These are phyloP conservation scores for Lasioglossum villosulum DNA, from an alignment of 2,888 invertebrate genomes.

Conservation along the genomic window DNA sequence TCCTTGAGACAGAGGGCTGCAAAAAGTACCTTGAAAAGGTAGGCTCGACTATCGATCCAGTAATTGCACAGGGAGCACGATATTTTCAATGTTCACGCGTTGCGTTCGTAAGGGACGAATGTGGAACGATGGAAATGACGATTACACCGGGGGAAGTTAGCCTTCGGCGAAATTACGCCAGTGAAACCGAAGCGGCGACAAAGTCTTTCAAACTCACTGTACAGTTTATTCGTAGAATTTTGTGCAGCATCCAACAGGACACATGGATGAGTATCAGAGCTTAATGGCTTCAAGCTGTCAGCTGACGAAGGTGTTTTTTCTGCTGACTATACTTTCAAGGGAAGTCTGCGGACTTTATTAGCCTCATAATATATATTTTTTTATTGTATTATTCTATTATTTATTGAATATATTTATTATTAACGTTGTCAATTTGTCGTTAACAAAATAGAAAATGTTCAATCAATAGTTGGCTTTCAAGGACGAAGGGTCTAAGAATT, in stretches of 20 bases:
- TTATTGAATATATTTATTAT: too few relatives aligned
- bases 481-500: too few relatives aligned
- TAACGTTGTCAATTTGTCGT: too few relatives aligned
- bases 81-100: constrained; percentile 5
- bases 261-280: not conserved
- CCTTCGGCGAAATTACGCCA: not conserved
- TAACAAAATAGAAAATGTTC: too few relatives aligned
- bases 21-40: not conserved
- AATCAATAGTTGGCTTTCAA: too few relatives aligned
- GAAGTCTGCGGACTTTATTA: not conserved
- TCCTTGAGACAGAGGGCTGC: not conserved
- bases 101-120: constrained; percentile 19
- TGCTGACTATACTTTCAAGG: not conserved
- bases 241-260: not conserved
- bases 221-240: not conserved
- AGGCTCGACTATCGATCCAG: constrained; percentile 22
- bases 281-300: not conserved
- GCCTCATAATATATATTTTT: too few relatives aligned
- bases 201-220: not conserved
- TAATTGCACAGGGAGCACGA: constrained; percentile 16
- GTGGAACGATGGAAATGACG: constrained; percentile 37
- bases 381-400: too few relatives aligned
- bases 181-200: not conserved
- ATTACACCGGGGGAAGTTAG: constrained; percentile 9
- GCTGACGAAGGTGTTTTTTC: not conserved